Percentiles rank a stretch among this genome's conserved stretches.
Evolutionary conservation across 1,140 invertebrate genomes (phyloP).

Genomic region (Drosophila ficusphila): DNA sequence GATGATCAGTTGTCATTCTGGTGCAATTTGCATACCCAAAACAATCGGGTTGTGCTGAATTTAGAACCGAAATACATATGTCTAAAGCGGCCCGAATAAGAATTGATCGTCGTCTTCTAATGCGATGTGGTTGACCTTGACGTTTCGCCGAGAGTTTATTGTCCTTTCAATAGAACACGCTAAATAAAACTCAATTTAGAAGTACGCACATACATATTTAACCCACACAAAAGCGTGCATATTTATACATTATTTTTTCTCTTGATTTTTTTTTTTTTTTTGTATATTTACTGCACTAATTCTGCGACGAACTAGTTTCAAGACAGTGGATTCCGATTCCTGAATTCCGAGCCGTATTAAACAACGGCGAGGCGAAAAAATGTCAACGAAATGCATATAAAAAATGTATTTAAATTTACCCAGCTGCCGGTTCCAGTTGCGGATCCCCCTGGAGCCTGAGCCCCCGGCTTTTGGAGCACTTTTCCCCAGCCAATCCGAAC

Average conservation of each 20-base stretch:
- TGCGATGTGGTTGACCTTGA: constrained; percentile 78
- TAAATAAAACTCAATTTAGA: constrained; percentile 70
- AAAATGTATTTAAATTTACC: constrained; percentile 67
- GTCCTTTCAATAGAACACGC: constrained; percentile 83
- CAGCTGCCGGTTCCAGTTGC: constrained; percentile 25
- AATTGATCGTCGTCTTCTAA: constrained; percentile 58
- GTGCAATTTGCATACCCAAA: constrained; percentile 17
- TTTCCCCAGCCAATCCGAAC: constrained; percentile 32
- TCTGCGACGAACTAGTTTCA: constrained; percentile 72
- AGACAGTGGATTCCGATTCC: constrained; percentile 52
- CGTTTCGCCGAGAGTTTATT: constrained; percentile 72
- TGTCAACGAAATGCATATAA: constrained; percentile 76
- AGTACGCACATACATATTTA: constrained; percentile 28
- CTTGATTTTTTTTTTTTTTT: constrained; percentile 8
- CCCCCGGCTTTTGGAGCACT: background rate
- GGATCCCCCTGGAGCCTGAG: background rate
- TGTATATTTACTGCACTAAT: constrained; percentile 76
- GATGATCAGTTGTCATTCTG: background rate
- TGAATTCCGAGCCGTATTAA: constrained; percentile 40
- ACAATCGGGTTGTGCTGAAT: constrained; percentile 4
- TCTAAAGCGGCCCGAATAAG: constrained; percentile 21
- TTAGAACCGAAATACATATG: constrained; percentile 19
- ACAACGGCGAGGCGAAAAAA: constrained; percentile 10
- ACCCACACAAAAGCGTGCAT: constrained; percentile 39
- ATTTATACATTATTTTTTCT: constrained; percentile 39